phyloP scores from a whole-genome alignment of 2,113 vertebrate genomes.

The Carassius gibelio region DNA sequence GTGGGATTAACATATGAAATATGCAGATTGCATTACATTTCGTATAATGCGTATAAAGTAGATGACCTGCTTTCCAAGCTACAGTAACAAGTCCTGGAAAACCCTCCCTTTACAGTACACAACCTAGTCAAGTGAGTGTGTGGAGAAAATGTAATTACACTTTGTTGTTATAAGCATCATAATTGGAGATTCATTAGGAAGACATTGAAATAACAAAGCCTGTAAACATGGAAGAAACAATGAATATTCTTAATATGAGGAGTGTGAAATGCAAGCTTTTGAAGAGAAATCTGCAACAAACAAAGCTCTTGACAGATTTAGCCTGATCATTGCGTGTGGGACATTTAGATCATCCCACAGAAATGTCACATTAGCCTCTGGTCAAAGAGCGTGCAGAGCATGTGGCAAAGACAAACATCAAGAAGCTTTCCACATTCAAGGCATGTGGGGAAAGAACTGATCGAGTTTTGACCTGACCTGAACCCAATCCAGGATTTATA shows the following conservation, averaged over 20 bases:
- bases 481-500: background rate
- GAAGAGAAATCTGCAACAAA: background rate
- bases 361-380: conserved; percentile 22
- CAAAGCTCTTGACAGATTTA: conserved; percentile 11
- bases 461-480: background rate
- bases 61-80: conserved; percentile 11
- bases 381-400: background rate
- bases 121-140: conserved; percentile 17
- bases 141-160: conserved; percentile 29
- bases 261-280: background rate
- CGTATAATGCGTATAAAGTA: conserved; percentile 3
- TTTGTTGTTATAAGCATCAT: conserved; percentile 45
- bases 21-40: conserved; percentile 44
- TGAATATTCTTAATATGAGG: background rate
- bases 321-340: background rate
- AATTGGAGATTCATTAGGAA: conserved; percentile 41
- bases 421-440: background rate
- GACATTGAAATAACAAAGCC: background rate
- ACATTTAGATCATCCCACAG: conserved; percentile 8
- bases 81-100: conserved; percentile 10
- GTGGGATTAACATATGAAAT: conserved; percentile 56
- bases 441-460: background rate
- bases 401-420: background rate
- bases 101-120: background rate
- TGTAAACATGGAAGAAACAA: conserved; percentile 17